Evolutionary conservation across 2,797 vertebrate species (phyloP).

Genomic region (Pseudochaenichthys georgianus): DNA sequence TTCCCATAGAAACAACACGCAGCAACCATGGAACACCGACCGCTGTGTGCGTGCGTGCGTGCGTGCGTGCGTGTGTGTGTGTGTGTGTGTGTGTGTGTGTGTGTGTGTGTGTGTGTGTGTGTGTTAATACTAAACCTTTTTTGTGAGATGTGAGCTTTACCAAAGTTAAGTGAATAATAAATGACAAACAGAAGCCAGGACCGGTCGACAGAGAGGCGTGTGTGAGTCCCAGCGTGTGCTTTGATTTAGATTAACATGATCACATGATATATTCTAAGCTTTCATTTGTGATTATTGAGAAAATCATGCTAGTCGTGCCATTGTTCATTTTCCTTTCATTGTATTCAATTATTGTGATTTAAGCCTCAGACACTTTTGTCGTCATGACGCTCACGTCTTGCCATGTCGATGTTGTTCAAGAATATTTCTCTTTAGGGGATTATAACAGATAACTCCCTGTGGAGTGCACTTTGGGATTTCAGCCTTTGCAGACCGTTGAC

Average conservation of each 20-base stretch:
- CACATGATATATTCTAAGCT: slow-evolving; percentile 7
- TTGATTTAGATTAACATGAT: slow-evolving; percentile 17
- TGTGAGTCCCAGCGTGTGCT: not conserved
- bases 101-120: too few species aligned
- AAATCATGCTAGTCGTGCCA: not conserved
- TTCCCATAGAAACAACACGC: slow-evolving; percentile 56
- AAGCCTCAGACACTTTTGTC: not conserved
- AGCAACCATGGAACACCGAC: too few species aligned
- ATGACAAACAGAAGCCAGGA: not conserved
- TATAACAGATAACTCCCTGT: not conserved
- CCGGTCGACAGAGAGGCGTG: not conserved
- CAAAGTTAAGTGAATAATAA: slow-evolving; percentile 8
- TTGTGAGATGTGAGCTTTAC: slow-evolving; percentile 18
- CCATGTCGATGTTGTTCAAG: not conserved
- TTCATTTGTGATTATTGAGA: not conserved
- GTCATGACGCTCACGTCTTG: not conserved
- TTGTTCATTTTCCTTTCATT: not conserved
- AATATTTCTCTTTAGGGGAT: not conserved
- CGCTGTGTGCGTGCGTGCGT: too few species aligned
- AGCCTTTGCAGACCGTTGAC: too few species aligned
- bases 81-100: too few species aligned
- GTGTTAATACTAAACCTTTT: slow-evolving; percentile 14
- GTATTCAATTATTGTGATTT: not conserved
- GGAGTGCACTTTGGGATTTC: too few species aligned
- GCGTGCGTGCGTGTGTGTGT: too few species aligned